phyloP scores from a whole-genome alignment of 2,888 invertebrate species.

The Dromius quadrimaculatus region DNA sequence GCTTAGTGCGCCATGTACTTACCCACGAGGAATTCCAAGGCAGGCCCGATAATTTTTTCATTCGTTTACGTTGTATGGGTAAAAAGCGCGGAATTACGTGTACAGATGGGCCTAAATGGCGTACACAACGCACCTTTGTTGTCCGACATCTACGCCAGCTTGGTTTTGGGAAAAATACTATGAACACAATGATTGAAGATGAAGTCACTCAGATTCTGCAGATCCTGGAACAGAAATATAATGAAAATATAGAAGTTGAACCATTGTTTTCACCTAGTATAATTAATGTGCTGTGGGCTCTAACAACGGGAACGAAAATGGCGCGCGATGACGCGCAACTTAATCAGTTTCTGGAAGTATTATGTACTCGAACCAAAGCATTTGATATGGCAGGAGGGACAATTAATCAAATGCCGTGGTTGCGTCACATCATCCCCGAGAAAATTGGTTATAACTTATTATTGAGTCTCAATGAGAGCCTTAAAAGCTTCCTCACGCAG shows the following conservation, averaged over 20 bases:
- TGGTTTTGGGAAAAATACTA: constrained; percentile 73
- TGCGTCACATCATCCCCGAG: constrained; percentile 73
- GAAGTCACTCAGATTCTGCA: constrained; percentile 67
- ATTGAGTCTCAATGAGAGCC: constrained; percentile 69
- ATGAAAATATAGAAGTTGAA: constrained; percentile 60
- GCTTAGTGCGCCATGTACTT: constrained; percentile 69
- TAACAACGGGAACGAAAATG: constrained; percentile 68
- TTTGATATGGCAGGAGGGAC: constrained; percentile 71
- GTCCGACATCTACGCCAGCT: constrained; percentile 74
- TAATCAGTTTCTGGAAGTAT: constrained; percentile 66
- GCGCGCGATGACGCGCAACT: constrained; percentile 66
- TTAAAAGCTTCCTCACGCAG: constrained; percentile 70
- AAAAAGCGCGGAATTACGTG: constrained; percentile 75
- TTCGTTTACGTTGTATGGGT: constrained; percentile 74
- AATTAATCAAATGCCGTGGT: constrained; percentile 74
- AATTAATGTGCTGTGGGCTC: constrained; percentile 78
- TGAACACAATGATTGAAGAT: constrained; percentile 69
- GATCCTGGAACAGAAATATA: too few relatives aligned
- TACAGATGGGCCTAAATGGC: constrained; percentile 76
- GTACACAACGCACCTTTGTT: constrained; percentile 75
- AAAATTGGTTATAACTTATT: constrained; percentile 74
- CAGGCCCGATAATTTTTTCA: constrained; percentile 76
- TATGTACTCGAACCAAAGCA: constrained; percentile 68
- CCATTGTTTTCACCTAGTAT: constrained; percentile 71
- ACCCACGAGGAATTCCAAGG: constrained; percentile 73